phyloP scores from a whole-genome alignment of 2,888 invertebrate genomes.

The Tillus elongatus region DNA sequence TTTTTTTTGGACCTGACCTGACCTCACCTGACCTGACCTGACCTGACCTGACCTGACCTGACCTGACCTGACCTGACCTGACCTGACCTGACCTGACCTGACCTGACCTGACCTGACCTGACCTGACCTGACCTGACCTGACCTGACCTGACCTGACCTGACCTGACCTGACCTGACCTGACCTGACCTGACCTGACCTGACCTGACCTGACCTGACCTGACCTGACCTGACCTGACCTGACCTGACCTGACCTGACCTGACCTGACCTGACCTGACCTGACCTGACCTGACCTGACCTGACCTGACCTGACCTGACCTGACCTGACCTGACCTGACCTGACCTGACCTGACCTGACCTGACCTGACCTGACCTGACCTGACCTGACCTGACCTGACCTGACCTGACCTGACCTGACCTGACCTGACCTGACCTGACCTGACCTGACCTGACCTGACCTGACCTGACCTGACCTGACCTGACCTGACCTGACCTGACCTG shows the following conservation, averaged over 20 bases:
- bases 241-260: slow-evolving; percentile 14
- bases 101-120: slow-evolving; percentile 5
- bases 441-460: slow-evolving; percentile 11
- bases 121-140: slow-evolving; percentile 13
- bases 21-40: slow-evolving; percentile 3
- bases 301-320: slow-evolving; percentile 20
- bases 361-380: slow-evolving; percentile 18
- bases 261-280: slow-evolving; percentile 18
- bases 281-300: slow-evolving; percentile 20
- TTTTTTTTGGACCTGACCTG: slow-evolving; percentile 4
- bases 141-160: slow-evolving; percentile 14
- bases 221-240: slow-evolving; percentile 14
- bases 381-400: slow-evolving; percentile 14
- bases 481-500: slow-evolving; percentile 4
- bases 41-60: slow-evolving; percentile 7
- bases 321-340: slow-evolving; percentile 20
- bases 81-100: not conserved
- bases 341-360: slow-evolving; percentile 19
- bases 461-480: slow-evolving; percentile 4
- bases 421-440: slow-evolving; percentile 12
- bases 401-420: slow-evolving; percentile 19
- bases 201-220: slow-evolving; percentile 14
- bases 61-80: slow-evolving; percentile 12
- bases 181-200: slow-evolving; percentile 14
- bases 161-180: slow-evolving; percentile 14